phyloP scores from a whole-genome alignment of 2,797 vertebrate species.

The Coregonus suidteri region DNA sequence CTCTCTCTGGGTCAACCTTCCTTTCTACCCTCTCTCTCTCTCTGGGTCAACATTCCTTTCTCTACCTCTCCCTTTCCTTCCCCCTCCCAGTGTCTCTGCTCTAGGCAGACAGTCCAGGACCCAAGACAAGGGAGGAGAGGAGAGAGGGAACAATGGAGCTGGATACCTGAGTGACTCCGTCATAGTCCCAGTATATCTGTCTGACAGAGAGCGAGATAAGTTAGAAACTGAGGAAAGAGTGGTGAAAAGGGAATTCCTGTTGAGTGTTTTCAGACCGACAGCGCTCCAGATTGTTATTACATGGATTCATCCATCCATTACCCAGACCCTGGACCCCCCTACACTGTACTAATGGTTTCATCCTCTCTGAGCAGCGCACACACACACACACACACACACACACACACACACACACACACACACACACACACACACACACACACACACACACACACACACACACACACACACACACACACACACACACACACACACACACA shows the following conservation, averaged over 20 bases:
- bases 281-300: constrained; percentile 11
- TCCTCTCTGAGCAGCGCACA: background rate
- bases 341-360: background rate
- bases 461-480: background rate
- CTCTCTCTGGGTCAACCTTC: no score
- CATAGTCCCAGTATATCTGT: background rate
- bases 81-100: constrained; percentile 19
- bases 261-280: constrained; percentile 27
- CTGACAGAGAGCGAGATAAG: background rate
- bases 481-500: background rate
- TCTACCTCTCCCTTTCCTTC: background rate
- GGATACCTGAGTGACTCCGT: constrained; percentile 3
- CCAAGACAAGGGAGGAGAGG: constrained; percentile 3
- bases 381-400: background rate
- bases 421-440: background rate
- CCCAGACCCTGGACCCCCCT: background rate
- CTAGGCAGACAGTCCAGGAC: background rate
- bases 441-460: no score
- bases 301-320: constrained; percentile 30
- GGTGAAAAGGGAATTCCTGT: constrained; percentile 17
- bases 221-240: background rate
- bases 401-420: background rate
- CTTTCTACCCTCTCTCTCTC: no score
- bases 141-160: background rate
- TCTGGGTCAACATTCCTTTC: background rate